Conservation (phyloP, 2,888 invertebrate genomes). For the Scaptomyza parva region DNA sequence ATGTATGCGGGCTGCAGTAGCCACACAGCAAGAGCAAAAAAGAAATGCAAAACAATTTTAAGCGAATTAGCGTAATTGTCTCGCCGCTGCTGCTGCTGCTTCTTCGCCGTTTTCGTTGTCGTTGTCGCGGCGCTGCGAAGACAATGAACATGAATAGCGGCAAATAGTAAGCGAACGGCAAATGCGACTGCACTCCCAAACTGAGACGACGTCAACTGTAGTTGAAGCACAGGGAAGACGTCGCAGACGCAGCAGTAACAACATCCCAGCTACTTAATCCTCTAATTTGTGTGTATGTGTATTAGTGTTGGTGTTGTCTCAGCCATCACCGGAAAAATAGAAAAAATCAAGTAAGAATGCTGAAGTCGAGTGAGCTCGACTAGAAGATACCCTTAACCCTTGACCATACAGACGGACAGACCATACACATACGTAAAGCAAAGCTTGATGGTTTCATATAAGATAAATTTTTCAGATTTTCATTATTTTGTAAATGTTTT, state of each 20-base stretch:
- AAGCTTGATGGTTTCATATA: too few species aligned
- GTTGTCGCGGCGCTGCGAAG: conserved; percentile 39
- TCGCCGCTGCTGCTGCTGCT: conserved; percentile 52
- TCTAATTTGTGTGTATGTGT: conserved; percentile 71
- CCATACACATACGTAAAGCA: too few species aligned
- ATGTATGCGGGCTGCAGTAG: conserved; percentile 44
- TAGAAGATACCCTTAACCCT: too few species aligned
- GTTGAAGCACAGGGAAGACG: conserved; percentile 5
- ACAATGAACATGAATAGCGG: conserved; percentile 61
- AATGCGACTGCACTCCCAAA: conserved; percentile 52
- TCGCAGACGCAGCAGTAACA: conserved; percentile 29
- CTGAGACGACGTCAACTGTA: conserved; percentile 33
- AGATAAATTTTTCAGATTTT: too few species aligned
- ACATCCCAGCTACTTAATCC: conserved; percentile 76
- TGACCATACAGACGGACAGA: too few species aligned
- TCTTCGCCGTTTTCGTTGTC: conserved; percentile 25
- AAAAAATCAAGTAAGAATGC: too few species aligned
- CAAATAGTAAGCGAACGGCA: conserved; percentile 38
- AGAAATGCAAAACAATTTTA: conserved; percentile 81
- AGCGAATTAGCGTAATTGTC: conserved; percentile 81
- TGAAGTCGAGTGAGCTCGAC: too few species aligned
- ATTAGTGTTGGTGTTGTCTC: conserved; percentile 48
- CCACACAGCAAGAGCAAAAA: conserved; percentile 37
- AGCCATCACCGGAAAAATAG: not conserved
- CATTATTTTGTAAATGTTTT: too few species aligned